These are phyloP conservation scores for Ophioderma brevispina DNA, from an alignment of 35 echinoderm and acorn worm species.

Conservation along the genomic window DNA sequence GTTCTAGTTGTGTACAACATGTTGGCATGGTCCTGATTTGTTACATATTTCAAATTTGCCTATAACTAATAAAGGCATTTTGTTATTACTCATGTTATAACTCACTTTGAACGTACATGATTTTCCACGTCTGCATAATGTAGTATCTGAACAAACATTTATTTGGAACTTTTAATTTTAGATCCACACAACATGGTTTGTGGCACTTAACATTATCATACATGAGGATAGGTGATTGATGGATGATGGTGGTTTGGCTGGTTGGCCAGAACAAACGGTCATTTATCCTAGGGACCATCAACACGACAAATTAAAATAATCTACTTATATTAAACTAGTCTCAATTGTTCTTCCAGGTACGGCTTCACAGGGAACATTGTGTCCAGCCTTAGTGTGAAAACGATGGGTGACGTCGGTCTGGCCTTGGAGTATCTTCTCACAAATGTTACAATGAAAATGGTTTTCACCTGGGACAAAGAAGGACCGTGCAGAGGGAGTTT, in stretches of 20 bases:
- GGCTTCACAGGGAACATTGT: slow-evolving; percentile 64
- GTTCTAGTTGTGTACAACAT: too few relatives aligned
- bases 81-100: too few relatives aligned
- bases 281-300: background rate
- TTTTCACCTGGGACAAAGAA: background rate
- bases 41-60: too few relatives aligned
- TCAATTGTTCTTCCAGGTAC: slow-evolving; percentile 24
- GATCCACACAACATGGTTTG: too few relatives aligned
- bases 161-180: too few relatives aligned
- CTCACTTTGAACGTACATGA: too few relatives aligned
- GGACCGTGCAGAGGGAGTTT: background rate
- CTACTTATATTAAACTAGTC: background rate
- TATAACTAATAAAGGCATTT: too few relatives aligned
- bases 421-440: slow-evolving; percentile 61
- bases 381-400: slow-evolving; percentile 49
- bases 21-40: too few relatives aligned
- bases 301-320: background rate
- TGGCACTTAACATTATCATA: too few relatives aligned
- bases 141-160: too few relatives aligned
- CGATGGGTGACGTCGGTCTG: slow-evolving; percentile 51
- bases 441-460: slow-evolving; percentile 1
- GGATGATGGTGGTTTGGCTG: background rate
- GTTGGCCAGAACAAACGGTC: background rate
- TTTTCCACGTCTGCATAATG: too few relatives aligned
- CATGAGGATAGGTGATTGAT: too few relatives aligned